Evolutionary conservation across 2,113 vertebrate species (phyloP).

Genomic region (Passer montanus): DNA sequence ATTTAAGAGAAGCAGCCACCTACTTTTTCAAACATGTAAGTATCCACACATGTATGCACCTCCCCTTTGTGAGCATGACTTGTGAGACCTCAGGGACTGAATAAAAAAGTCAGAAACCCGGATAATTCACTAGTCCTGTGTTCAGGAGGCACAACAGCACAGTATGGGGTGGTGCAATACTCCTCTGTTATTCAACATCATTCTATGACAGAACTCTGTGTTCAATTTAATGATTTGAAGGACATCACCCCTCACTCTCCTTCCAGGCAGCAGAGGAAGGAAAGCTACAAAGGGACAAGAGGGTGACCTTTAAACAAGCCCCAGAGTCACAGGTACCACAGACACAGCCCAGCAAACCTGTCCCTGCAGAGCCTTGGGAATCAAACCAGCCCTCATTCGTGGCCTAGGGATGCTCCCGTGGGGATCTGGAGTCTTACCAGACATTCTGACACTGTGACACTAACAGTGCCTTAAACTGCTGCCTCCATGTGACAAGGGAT

Average conservation of each 20-base stretch:
- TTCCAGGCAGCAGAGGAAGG: background rate
- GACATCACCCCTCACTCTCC: background rate
- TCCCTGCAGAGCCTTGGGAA: background rate
- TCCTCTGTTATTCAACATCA: background rate
- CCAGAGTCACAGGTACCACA: background rate
- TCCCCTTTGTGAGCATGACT: background rate
- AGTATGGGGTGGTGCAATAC: background rate
- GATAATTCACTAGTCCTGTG: background rate
- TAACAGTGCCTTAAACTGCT: background rate
- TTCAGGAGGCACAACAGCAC: background rate
- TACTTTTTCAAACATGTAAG: background rate
- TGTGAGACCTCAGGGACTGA: background rate
- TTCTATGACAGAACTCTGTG: background rate
- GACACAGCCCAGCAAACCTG: background rate
- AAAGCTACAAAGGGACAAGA: background rate
- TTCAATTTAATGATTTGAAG: background rate
- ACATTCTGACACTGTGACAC: background rate
- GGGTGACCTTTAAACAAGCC: background rate
- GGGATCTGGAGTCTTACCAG: background rate
- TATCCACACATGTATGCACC: accelerated
- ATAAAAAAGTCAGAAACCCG: background rate
- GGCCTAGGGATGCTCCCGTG: background rate
- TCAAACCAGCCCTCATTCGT: accelerated
- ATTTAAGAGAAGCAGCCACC: background rate
- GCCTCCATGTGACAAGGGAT: accelerated